A percentile compares a stretch with the other conserved stretches of the same genome.
phyloP scores from a whole-genome alignment of 2,888 invertebrate genomes.

The Napeogenes sylphis region DNA sequence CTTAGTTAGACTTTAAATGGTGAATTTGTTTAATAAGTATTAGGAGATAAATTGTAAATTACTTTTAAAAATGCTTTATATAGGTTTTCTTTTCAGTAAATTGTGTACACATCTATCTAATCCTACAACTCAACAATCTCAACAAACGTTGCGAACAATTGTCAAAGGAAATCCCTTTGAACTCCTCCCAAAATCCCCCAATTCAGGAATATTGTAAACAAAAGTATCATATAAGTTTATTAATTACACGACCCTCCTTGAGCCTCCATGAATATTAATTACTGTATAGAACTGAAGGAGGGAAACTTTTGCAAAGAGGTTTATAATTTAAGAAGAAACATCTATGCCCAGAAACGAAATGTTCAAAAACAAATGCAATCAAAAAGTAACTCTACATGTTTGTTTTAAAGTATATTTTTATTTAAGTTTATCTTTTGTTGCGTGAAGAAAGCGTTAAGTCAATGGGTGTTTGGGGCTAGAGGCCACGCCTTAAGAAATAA shows the following conservation, averaged over 20 bases:
- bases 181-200: constrained; percentile 30
- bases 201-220: constrained; percentile 75
- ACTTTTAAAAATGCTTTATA: too few species aligned
- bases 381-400: constrained; percentile 41
- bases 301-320: constrained; percentile 78
- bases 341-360: constrained; percentile 69
- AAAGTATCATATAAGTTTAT: constrained; percentile 79
- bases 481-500: constrained; percentile 61
- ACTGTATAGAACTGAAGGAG: constrained; percentile 77
- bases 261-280: constrained; percentile 78
- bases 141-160: constrained; percentile 14
- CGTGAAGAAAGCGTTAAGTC: constrained; percentile 75
- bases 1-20: too few species aligned
- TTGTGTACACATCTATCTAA: background rate
- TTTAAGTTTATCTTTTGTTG: constrained; percentile 43
- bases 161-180: constrained; percentile 19
- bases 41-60: too few species aligned
- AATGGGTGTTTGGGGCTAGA: constrained; percentile 67
- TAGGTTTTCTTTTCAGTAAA: too few species aligned
- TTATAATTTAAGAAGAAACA: constrained; percentile 76
- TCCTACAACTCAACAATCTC: background rate
- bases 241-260: constrained; percentile 75
- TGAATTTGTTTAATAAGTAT: too few species aligned
- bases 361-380: constrained; percentile 39
- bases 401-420: constrained; percentile 41